Base-by-base conservation (phyloP, 2,888 invertebrate species). In the Eudemis profundana region DNA sequence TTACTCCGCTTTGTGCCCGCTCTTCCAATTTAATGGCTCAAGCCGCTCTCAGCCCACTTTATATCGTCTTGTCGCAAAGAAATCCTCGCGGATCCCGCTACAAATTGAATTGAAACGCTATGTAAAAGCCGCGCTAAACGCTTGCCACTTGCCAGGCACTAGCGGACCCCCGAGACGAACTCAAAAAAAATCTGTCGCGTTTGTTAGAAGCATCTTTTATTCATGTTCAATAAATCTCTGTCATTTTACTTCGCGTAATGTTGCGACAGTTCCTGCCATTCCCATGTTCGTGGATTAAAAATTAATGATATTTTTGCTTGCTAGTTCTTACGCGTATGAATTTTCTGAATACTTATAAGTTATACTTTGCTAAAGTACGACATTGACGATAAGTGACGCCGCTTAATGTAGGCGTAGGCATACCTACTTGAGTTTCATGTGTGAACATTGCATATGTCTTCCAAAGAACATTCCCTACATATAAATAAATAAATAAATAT, bases 21-120 rank as follows among this genome's bases (percentile, higher is more conserved):
- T 69, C 68, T 73, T 72, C 69, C 76, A 75, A 78, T 81, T 78
- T 77, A 75, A 77, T 77, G 72, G 72, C 64, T 69, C 69, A 72
- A 69, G 72, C 75, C 71, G 61, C 68, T 69, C 69, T 71, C 68
- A 68, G 71, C 61, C 73, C 73, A 67, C 72, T 76, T 77, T 77
- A 74, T 74, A 71, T 74, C 70, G 74, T 75, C 71, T 72, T 56
- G 59, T 56, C 69, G 67, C 72, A 72, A 74, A 70, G 74, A 74
- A 60, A 76, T 74, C 69, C 70, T 64, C 72, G 74, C 69, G 65
- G 73, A 75, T 74, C 70, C 59, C 64, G 71, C 71, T 68, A 71
- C 75, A 81, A 82, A 83, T 79, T 80, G 73, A 81, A 83, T 75
- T 73, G 69, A 78, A 77, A 76, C 71, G 69, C 74, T 78, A 73